phyloP scores from a whole-genome alignment of 2,888 invertebrate genomes.

The Polyploca ridens region DNA sequence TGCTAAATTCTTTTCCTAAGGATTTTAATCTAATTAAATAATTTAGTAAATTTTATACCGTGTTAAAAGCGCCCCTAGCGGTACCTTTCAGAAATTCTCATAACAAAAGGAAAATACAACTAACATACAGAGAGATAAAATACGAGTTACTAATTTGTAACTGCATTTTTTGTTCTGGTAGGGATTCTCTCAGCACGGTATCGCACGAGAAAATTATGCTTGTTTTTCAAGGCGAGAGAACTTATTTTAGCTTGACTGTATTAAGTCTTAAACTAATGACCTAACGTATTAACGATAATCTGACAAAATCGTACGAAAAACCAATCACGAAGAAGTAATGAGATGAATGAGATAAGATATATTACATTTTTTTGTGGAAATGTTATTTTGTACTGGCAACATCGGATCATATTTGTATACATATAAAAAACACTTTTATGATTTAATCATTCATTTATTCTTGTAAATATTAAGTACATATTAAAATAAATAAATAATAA shows the following conservation, averaged over 20 bases:
- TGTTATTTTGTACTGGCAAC: conserved; percentile 13
- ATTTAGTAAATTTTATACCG: too few species aligned
- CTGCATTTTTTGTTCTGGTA: too few species aligned
- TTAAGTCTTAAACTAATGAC: not conserved
- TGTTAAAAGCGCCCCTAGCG: too few species aligned
- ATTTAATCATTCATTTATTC: conserved; percentile 31
- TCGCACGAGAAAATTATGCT: not conserved
- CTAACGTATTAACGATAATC: not conserved
- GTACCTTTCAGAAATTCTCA: too few species aligned
- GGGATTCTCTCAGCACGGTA: not conserved
- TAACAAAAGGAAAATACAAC: too few species aligned
- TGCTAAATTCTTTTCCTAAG: too few species aligned
- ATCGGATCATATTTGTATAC: not conserved
- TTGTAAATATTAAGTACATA: conserved; percentile 75
- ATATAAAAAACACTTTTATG: conserved; percentile 15
- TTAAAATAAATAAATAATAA: conserved; percentile 28
- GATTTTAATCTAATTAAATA: too few species aligned
- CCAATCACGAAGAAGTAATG: conserved; percentile 7
- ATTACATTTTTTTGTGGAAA: conserved; percentile 16
- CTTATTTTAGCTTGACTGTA: not conserved
- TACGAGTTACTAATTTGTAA: too few species aligned
- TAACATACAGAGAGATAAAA: too few species aligned
- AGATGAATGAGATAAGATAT: too few species aligned
- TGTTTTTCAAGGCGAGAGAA: not conserved
- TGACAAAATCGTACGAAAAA: not conserved